These are phyloP conservation scores for Caenorhabditis virilis DNA, from an alignment of 2,888 invertebrate genomes.

Conservation along the genomic window DNA sequence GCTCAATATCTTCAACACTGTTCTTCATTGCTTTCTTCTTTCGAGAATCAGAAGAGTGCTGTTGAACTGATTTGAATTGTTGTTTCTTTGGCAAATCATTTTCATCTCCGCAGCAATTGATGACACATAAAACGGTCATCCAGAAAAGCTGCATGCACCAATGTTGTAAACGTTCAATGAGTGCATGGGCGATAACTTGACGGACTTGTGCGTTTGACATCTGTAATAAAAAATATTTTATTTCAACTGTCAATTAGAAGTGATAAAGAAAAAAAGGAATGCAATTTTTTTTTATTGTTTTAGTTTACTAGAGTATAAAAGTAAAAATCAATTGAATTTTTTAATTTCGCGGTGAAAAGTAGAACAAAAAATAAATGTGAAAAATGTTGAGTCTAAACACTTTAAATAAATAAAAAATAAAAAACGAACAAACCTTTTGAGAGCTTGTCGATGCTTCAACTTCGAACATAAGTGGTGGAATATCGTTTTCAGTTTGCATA, in stretches of 20 bases:
- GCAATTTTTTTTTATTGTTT: not conserved
- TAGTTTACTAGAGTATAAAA: no score
- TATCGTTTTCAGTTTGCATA: not conserved
- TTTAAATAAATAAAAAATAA: no score
- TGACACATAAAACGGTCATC: slow-evolving; percentile 63
- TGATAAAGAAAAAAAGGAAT: not conserved
- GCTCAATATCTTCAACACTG: slow-evolving; percentile 46
- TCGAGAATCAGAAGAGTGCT: slow-evolving; percentile 7
- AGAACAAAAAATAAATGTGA: no score
- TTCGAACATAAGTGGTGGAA: slow-evolving; percentile 3
- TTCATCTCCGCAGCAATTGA: slow-evolving; percentile 58
- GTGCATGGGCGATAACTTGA: slow-evolving; percentile 33
- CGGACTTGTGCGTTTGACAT: slow-evolving; percentile 20
- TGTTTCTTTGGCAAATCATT: slow-evolving; percentile 6
- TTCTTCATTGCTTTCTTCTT: no score
- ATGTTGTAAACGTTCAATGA: slow-evolving; percentile 28
- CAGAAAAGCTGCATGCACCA: slow-evolving; percentile 66
- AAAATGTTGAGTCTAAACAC: no score
- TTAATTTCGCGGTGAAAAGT: no score
- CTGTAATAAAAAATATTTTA: slow-evolving; percentile 7
- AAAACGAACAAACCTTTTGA: no score
- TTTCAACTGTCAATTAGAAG: no score
- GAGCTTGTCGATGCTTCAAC: slow-evolving; percentile 6
- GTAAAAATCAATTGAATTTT: no score
- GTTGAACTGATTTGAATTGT: slow-evolving; percentile 1